These are phyloP conservation scores for roundworm (Caenorhabditis elegans) DNA, from an alignment of 1,140 invertebrate genomes.

Conservation along the genomic window DNA sequence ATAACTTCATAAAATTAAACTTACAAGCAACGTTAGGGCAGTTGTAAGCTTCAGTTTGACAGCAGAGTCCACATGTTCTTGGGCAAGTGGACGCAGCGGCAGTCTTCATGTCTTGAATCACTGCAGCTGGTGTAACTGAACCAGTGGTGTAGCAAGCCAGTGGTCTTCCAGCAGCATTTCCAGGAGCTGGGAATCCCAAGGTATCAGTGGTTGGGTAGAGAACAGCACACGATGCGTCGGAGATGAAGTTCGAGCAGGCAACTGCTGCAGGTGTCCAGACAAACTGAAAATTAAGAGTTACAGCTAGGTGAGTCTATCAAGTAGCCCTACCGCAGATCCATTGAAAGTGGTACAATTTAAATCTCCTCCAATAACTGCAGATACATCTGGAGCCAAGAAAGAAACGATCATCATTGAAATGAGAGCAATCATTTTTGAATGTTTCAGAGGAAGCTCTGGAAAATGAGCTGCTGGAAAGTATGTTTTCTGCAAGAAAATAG, in stretches of 20 bases:
- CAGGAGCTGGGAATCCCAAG: neutral
- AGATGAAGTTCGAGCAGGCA: neutral
- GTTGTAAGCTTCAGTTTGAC: neutral
- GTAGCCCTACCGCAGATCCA: neutral
- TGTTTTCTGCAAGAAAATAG: neutral
- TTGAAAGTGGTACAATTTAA: neutral
- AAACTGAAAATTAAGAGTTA: no score
- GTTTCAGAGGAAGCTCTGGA: neutral
- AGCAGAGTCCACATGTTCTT: neutral
- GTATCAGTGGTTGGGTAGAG: conserved; percentile 13
- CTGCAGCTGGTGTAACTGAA: neutral
- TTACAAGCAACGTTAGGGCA: neutral
- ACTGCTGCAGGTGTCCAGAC: neutral
- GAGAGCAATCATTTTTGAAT: neutral
- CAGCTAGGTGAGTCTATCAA: no score
- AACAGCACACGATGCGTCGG: neutral
- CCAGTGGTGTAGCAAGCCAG: neutral
- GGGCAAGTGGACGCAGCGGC: neutral
- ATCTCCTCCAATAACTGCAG: neutral
- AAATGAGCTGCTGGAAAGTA: neutral
- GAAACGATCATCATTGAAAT: neutral
- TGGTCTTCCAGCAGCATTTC: neutral
- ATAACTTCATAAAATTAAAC: no score
- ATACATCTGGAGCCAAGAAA: neutral
- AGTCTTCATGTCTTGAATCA: neutral